Evolutionary conservation across 2,888 invertebrate genomes (phyloP), one percentile per base, ranked within the genome.

Genomic region (Tubulanus polymorphus): DNA sequence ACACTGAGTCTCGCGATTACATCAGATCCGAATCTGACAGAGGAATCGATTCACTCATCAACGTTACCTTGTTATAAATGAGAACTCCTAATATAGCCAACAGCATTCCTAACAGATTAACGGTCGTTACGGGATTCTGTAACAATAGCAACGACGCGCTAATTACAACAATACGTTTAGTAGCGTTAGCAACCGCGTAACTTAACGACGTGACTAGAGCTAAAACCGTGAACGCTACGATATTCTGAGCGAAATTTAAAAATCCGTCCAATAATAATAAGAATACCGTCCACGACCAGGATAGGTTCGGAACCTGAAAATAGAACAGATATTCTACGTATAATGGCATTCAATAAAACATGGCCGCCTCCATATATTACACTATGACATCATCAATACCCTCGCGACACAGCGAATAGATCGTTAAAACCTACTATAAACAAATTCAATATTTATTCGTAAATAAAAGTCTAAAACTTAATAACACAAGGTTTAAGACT

Each of bases 141-240:
- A 96, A 82, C 70, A 92, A 83, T 63, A 94, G 79, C 64, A 96
- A 83, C 48, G 95, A 94, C 30, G 90, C 87, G 12, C 85, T 88
- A 74, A 96, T 95, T 54, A 96, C 91, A 67, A 78, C 74, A 65
- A 93, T 91, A 68, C 95, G 84, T 81, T 96, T 96, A 53, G 93
- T 92, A 27, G 93, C 91, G 80, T 91, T 95, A 52, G 93, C 93
- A 55, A 96, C 94, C 0, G 94, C 93, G 80, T 96, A 96, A 0
- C 93, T 91, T 30, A 96, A 83, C 37, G 96, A 93, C n/a, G 93
- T 87, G 37, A 96, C 91, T 67, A 82, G 67, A 53, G 91, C 90
- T 65, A 97, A 84, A 53, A 96, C 89, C 66, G 91, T 91, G 81
- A 96, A 96, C 0, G 96, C 96, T 52, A 93, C 86, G 69, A 94